Evolutionary conservation across 2,888 invertebrate genomes (phyloP).

Genomic region (Syritta pipiens): DNA sequence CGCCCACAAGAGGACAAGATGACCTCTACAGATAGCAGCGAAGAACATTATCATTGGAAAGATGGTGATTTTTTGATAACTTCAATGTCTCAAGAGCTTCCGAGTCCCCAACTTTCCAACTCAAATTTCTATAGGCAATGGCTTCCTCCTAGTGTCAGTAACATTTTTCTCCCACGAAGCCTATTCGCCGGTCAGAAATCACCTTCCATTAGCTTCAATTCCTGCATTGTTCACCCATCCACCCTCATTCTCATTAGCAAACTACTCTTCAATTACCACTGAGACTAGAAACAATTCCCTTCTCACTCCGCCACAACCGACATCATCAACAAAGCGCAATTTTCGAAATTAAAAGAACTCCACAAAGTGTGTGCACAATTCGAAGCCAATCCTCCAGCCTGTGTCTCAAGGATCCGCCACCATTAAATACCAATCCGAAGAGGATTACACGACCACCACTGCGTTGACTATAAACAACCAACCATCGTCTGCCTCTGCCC

Average conservation of each 20-base stretch:
- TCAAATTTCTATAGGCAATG: too few species aligned
- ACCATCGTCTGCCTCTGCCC: slow-evolving; percentile 15
- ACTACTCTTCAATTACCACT: background rate
- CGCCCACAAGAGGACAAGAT: too few species aligned
- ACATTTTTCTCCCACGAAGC: too few species aligned
- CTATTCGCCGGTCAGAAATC: too few species aligned
- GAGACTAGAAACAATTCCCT: background rate
- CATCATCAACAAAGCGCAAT: background rate
- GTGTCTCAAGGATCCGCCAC: slow-evolving; percentile 28
- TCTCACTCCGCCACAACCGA: background rate
- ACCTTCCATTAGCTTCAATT: too few species aligned
- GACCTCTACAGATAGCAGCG: too few species aligned
- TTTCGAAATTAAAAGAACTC: slow-evolving; percentile 2
- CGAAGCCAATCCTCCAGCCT: too few species aligned
- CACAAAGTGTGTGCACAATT: background rate
- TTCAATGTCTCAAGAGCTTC: too few species aligned
- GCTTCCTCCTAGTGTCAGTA: too few species aligned
- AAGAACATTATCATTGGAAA: too few species aligned
- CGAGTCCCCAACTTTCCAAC: too few species aligned
- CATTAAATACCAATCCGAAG: slow-evolving; percentile 54
- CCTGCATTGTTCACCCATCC: background rate
- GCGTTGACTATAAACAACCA: slow-evolving; percentile 8
- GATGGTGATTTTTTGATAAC: too few species aligned
- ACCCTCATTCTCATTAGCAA: background rate
- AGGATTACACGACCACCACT: slow-evolving; percentile 42